These are phyloP conservation scores for Nymphalis polychloros DNA, from an alignment of 2,888 invertebrate genomes.

Conservation along the genomic window DNA sequence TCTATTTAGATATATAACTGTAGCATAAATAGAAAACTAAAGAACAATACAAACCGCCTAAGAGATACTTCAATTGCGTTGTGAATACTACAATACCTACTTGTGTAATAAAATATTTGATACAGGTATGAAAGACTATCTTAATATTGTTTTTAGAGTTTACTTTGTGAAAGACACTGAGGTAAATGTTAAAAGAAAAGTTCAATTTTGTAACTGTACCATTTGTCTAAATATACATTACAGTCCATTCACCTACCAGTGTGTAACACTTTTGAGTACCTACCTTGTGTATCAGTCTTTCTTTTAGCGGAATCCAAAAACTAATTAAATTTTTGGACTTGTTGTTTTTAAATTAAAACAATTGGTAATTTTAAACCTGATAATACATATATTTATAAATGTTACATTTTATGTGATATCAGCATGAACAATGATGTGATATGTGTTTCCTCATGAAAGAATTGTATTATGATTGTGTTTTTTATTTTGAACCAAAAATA, in stretches of 20 bases:
- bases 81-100: slow-evolving; percentile 20
- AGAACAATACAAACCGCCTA: not conserved
- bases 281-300: slow-evolving; percentile 46
- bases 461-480: too few species aligned
- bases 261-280: slow-evolving; percentile 51
- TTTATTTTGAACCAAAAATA: too few species aligned
- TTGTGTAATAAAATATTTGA: slow-evolving; percentile 13
- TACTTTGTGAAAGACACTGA: not conserved
- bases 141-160: not conserved
- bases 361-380: too few species aligned
- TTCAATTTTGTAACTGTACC: not conserved
- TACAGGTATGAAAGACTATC: not conserved
- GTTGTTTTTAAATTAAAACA: too few species aligned
- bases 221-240: slow-evolving; percentile 52
- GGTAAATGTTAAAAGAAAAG: not conserved
- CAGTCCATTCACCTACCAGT: slow-evolving; percentile 54
- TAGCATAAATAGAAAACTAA: not conserved
- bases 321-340: not conserved
- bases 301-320: not conserved
- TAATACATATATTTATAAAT: too few species aligned
- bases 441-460: too few species aligned
- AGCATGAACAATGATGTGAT: too few species aligned
- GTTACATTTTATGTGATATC: too few species aligned
- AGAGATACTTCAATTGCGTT: slow-evolving; percentile 20
- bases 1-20: not conserved